Base-by-base conservation (phyloP, 1,140 invertebrate genomes). In the Aphaenogaster ashmeadi region DNA sequence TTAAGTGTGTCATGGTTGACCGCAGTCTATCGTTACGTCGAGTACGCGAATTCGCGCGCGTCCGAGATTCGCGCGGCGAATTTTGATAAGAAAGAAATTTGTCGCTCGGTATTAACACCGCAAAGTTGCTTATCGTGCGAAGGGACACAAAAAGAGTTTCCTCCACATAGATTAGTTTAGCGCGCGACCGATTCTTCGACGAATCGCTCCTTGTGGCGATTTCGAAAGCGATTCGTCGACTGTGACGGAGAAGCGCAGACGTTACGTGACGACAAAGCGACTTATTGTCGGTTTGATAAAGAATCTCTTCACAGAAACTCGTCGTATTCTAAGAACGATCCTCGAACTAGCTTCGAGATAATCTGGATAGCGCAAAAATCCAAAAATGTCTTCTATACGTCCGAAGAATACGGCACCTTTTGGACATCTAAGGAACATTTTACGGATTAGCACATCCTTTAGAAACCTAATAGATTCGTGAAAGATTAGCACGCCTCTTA, bases 1-100 rank as follows among this genome's bases (percentile, higher is more conserved):
- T 90, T 85, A 84, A 85, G 44, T 87, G 41, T 87, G 84, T 90
- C 89, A 90, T 90, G 84, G 84, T 72, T 54, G 52, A 81, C 67
- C 60, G 87, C 87, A 87, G 81, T 91, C 80, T 89, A 90, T 58
- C 77, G 75, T 88, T 67, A 60, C 54, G 27, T 86, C 44, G 41
- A 60, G 13, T 50, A 27, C 44, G 64, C 64, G 50, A 77, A 54
- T 33, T 6, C 50, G 54, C 27, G 52, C n/a, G 33, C 6, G 15
- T 38, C 33, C 58, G 15, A 58, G 56, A 77, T 77, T 60, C 62
- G 27, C 44, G 54, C 58, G 47, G 41, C n/a, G 60, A 27, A 27
- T 83, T 85, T 86, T 79, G 58, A 74, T 64, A 84, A 60, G 62
- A 60, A 88, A 50, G 44, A 88, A 44, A 44, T 50, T 5, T 18